A percentile compares a stretch with the other conserved stretches of the same genome.
Conservation (phyloP, 1,140 invertebrate species). For the Varroa destructor region DNA sequence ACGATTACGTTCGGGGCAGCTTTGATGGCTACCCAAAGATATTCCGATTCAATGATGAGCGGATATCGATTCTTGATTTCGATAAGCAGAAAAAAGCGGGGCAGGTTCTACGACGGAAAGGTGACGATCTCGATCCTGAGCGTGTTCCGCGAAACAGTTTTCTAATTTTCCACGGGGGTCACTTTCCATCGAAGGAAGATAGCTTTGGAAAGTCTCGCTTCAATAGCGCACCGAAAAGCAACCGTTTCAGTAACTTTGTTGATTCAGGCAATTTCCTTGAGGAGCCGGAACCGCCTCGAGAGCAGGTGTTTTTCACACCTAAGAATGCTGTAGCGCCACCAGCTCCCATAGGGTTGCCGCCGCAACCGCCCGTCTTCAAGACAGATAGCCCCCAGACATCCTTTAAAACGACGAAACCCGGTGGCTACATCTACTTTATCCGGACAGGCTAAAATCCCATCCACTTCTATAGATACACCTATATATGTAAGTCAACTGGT, state of each 20-base stretch:
- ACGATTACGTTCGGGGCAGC: constrained; percentile 29
- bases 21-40: constrained; percentile 33
- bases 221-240: constrained; percentile 3
- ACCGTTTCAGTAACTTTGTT: constrained; percentile 26
- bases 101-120: constrained; percentile 20
- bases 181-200: constrained; percentile 32
- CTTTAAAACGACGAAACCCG: no score
- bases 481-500: no score
- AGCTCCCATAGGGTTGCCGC: no score
- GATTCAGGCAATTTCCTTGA: constrained; percentile 24
- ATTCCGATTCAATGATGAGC: constrained; percentile 35
- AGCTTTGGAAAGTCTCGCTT: not conserved
- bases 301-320: no score
- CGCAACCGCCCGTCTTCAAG: no score
- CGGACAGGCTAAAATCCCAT: no score
- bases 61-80: constrained; percentile 34
- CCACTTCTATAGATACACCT: no score
- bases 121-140: constrained; percentile 32
- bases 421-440: no score
- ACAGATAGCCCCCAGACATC: no score
- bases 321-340: no score
- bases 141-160: constrained; percentile 33
- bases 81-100: constrained; percentile 33
- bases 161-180: constrained; percentile 34
- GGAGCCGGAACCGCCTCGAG: not conserved